phyloP scores from a whole-genome alignment of 2,888 invertebrate species.

The Sisyra nigra region DNA sequence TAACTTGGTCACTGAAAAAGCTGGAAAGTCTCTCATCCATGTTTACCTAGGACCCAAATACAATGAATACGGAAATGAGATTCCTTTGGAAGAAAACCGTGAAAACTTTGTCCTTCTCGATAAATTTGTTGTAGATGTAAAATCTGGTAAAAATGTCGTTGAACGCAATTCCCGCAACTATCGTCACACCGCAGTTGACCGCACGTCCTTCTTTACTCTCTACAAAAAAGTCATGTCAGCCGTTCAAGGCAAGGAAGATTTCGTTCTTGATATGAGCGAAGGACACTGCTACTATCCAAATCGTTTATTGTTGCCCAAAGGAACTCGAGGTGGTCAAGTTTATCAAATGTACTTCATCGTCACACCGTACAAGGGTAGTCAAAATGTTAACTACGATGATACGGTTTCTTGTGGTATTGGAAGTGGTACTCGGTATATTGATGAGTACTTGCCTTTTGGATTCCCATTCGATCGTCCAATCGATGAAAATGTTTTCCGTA shows the following conservation, averaged over 20 bases:
- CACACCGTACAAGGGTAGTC: slow-evolving; percentile 16
- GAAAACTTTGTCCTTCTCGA: slow-evolving; percentile 45
- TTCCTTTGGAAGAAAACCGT: slow-evolving; percentile 36
- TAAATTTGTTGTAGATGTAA: slow-evolving; percentile 38
- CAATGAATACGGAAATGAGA: slow-evolving; percentile 34
- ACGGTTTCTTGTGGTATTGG: slow-evolving; percentile 32
- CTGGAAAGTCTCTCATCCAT: slow-evolving; percentile 39
- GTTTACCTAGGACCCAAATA: slow-evolving; percentile 56
- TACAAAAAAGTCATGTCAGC: slow-evolving; percentile 43
- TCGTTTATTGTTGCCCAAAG: slow-evolving; percentile 51
- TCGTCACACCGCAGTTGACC: slow-evolving; percentile 43
- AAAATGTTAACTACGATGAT: slow-evolving; percentile 26
- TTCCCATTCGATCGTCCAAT: slow-evolving; percentile 51
- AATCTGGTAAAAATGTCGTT: slow-evolving; percentile 46
- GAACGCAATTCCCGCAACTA: slow-evolving; percentile 50
- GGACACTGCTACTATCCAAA: slow-evolving; percentile 52
- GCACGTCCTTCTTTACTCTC: slow-evolving; percentile 43
- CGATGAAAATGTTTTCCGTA: slow-evolving; percentile 34
- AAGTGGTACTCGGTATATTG: slow-evolving; percentile 34
- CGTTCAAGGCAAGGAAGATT: slow-evolving; percentile 31
- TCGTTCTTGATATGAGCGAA: slow-evolving; percentile 35
- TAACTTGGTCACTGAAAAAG: slow-evolving; percentile 39
- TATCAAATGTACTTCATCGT: slow-evolving; percentile 47
- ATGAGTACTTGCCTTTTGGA: slow-evolving; percentile 27
- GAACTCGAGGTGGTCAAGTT: slow-evolving; percentile 42